A percentile compares a stretch with the other conserved stretches of the same genome.
phyloP scores from a whole-genome alignment of 2,113 vertebrate genomes.

The Cyanoramphus novaezelandiae region DNA sequence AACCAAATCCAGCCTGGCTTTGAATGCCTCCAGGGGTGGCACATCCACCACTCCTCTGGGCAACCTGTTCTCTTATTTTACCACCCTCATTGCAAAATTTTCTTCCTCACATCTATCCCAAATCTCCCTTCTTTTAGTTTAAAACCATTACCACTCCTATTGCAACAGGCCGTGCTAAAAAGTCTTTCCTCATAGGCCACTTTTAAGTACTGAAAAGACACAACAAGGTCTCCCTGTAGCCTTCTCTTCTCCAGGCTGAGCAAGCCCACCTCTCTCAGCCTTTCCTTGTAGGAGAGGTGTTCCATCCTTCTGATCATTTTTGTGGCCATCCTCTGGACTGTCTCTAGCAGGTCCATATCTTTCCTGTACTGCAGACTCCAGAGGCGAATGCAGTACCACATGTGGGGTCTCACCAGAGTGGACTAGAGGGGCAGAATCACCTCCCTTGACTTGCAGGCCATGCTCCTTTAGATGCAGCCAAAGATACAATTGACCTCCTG shows the following conservation, averaged over 20 bases:
- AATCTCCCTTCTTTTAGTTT: background rate
- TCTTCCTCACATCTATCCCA: background rate
- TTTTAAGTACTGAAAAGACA: background rate
- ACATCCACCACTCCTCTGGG: background rate
- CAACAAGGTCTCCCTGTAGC: background rate
- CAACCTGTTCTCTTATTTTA: background rate
- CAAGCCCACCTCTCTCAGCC: background rate
- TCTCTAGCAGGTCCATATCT: background rate
- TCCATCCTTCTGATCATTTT: background rate
- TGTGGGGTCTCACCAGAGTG: background rate
- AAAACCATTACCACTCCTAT: background rate
- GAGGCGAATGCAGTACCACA: background rate
- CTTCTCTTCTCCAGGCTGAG: background rate
- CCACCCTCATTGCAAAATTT: background rate
- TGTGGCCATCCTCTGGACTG: background rate
- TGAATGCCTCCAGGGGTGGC: background rate
- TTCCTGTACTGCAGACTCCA: background rate
- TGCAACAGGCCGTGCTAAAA: background rate
- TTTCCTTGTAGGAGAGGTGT: background rate
- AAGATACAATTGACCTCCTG: background rate
- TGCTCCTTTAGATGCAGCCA: background rate
- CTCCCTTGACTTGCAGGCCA: background rate
- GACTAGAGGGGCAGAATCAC: background rate
- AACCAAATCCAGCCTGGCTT: background rate
- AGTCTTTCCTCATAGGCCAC: background rate